These are phyloP conservation scores for Mesochorus sp. DNA, from an alignment of 2,888 invertebrate genomes.

Conservation along the genomic window DNA sequence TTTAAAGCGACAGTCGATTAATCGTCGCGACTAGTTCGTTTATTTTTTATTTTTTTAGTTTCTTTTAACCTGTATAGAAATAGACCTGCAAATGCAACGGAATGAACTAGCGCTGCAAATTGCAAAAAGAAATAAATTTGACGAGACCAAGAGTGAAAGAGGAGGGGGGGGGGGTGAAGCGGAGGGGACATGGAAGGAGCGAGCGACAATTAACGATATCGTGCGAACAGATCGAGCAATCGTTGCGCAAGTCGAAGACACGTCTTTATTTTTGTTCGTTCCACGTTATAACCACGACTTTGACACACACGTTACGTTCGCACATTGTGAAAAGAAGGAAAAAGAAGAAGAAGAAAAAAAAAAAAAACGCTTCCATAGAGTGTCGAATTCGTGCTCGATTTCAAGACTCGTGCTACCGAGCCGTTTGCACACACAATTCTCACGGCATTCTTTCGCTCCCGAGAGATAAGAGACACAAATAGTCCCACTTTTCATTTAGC, in stretches of 20 bases:
- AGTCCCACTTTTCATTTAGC: constrained; percentile 10
- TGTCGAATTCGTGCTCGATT: not conserved
- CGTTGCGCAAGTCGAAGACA: constrained; percentile 61
- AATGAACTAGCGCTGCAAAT: constrained; percentile 10
- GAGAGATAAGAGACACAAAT: not conserved
- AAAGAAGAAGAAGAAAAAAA: not conserved
- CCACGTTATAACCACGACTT: not conserved
- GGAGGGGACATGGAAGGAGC: constrained; percentile 67
- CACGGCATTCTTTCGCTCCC: not conserved
- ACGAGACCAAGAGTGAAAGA: constrained; percentile 37
- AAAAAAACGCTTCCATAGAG: constrained; percentile 42
- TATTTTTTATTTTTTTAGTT: too few species aligned
- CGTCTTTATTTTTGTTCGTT: not conserved
- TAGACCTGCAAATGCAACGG: not conserved
- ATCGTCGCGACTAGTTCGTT: not conserved
- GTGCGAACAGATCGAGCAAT: constrained; percentile 67
- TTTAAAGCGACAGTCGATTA: not conserved
- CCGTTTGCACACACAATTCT: constrained; percentile 46
- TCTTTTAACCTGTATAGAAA: too few species aligned
- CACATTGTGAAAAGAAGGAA: not conserved
- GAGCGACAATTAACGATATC: constrained; percentile 70
- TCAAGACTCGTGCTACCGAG: not conserved
- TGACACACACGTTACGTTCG: not conserved
- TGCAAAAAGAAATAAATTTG: too few species aligned
- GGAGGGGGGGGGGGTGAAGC: constrained; percentile 46